A percentile compares a stretch with the other conserved stretches of the same genome.
These are phyloP conservation scores for Cisticola juncidis DNA, from an alignment of 2,113 vertebrate genomes.

Conservation along the genomic window DNA sequence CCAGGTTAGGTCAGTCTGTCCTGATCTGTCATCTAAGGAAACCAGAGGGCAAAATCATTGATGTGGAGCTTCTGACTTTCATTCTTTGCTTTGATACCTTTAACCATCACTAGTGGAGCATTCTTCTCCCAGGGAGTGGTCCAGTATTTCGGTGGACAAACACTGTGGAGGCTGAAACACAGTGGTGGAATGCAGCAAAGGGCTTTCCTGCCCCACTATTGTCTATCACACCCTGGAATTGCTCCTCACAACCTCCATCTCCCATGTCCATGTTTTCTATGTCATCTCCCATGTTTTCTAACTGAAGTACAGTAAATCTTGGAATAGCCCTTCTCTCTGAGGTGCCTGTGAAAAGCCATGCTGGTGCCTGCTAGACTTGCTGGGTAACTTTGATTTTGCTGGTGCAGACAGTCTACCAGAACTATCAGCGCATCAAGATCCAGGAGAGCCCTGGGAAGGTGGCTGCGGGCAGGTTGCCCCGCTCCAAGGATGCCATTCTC, in stretches of 20 bases:
- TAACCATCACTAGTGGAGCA: not conserved
- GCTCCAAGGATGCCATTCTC: slow-evolving; percentile 95
- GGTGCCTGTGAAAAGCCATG: not conserved
- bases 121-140: not conserved
- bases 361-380: not conserved
- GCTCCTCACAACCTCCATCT: not conserved
- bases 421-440: slow-evolving; percentile 97
- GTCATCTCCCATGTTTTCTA: too few relatives aligned
- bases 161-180: not conserved
- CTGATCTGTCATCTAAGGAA: not conserved
- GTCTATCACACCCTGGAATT: not conserved
- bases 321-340: not conserved
- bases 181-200: not conserved
- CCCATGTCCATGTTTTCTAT: not conserved
- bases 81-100: not conserved
- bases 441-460: slow-evolving; percentile 97
- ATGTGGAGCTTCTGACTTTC: not conserved
- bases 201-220: not conserved
- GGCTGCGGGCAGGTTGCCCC: slow-evolving; percentile 90
- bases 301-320: not conserved
- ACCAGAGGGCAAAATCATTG: not conserved
- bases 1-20: not conserved
- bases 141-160: not conserved
- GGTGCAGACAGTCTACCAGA: slow-evolving; percentile 92
- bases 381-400: not conserved